Percentiles rank a stretch among this genome's conserved stretches.
Evolutionary conservation across 1,140 invertebrate species (phyloP).

Genomic region (Drosophila lowei): DNA sequence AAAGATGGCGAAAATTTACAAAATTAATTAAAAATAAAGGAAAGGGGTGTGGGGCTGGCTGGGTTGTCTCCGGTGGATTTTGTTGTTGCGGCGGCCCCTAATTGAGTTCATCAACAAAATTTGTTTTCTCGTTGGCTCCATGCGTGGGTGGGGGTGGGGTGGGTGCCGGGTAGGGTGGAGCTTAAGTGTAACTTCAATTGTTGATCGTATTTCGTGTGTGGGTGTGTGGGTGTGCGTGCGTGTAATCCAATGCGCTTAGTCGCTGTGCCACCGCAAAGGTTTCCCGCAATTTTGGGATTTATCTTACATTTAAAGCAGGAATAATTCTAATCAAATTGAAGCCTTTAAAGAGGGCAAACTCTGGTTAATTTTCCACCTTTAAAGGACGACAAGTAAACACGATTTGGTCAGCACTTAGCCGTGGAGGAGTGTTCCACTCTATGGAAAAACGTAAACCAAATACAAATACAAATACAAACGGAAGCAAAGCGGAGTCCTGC

Average conservation of each 20-base stretch:
- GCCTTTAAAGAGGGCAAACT: too few relatives aligned
- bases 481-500: slow-evolving; percentile 56
- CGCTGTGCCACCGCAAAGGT: slow-evolving; percentile 19
- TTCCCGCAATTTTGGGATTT: slow-evolving; percentile 25
- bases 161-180: slow-evolving; percentile 1
- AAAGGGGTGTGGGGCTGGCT: background rate
- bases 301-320: too few relatives aligned
- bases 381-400: slow-evolving; percentile 30
- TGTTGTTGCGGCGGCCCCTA: slow-evolving; percentile 41
- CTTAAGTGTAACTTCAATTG: slow-evolving; percentile 66
- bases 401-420: slow-evolving; percentile 11
- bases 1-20: slow-evolving; percentile 20
- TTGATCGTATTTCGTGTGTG: slow-evolving; percentile 52
- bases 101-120: slow-evolving; percentile 77
- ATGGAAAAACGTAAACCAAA: background rate
- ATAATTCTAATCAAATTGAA: too few relatives aligned
- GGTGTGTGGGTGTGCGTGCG: slow-evolving; percentile 40
- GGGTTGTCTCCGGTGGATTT: slow-evolving; percentile 15
- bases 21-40: slow-evolving; percentile 70
- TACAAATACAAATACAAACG: slow-evolving; percentile 42
- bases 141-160: slow-evolving; percentile 17
- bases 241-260: slow-evolving; percentile 12
- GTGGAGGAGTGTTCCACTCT: slow-evolving; percentile 8
- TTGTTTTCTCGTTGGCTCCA: slow-evolving; percentile 18
- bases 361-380: slow-evolving; percentile 9